Conservation (phyloP, 2,113 vertebrate genomes). For the Hydrochoerus hydrochaeris region DNA sequence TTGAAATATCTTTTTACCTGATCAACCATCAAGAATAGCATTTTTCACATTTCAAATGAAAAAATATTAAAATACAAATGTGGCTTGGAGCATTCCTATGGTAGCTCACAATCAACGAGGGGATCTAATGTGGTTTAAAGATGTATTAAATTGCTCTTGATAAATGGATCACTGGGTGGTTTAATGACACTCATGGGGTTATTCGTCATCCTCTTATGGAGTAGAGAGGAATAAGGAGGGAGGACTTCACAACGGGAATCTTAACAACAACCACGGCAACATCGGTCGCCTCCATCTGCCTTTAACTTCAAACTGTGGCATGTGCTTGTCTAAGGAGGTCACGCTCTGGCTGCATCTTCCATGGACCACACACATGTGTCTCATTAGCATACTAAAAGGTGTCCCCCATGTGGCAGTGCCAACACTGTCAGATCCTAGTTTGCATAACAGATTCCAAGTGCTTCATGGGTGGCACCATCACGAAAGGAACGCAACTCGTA, state of each 20-base stretch:
- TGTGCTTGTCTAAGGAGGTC: rapidly evolving
- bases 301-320: neutral
- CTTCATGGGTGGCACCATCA: no score
- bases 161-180: neutral
- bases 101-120: neutral
- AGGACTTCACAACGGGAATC: rapidly evolving
- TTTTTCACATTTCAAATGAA: conserved; percentile 22
- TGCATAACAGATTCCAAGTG: neutral
- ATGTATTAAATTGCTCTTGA: neutral
- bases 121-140: neutral
- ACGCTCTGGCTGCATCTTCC: neutral
- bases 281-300: rapidly evolving
- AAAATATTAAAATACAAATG: neutral
- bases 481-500: neutral
- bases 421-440: neutral
- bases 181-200: neutral
- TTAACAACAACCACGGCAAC: neutral
- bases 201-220: neutral
- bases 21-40: neutral
- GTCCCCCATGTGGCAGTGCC: neutral
- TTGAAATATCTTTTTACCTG: neutral
- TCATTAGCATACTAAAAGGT: neutral
- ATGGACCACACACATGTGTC: neutral
- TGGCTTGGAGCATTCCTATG: neutral
- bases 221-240: neutral